phyloP scores from a whole-genome alignment of 2,888 invertebrate species.

The Leptinotarsa haldemani region DNA sequence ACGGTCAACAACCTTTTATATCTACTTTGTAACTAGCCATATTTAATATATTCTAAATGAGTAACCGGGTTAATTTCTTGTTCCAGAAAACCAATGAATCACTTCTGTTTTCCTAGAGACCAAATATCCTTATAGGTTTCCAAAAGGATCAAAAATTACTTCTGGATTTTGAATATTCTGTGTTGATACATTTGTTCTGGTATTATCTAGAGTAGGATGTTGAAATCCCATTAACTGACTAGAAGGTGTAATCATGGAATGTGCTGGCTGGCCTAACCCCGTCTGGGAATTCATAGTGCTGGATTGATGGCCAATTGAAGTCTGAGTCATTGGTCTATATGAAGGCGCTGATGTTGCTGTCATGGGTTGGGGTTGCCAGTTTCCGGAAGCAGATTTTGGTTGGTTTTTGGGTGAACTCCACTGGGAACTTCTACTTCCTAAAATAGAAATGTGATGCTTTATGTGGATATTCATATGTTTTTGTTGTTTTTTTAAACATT shows the following conservation, averaged over 20 bases:
- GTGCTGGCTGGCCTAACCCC: background rate
- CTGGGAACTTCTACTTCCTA: slow-evolving; percentile 71
- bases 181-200: background rate
- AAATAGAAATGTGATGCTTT: background rate
- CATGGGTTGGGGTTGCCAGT: slow-evolving; percentile 82
- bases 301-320: background rate
- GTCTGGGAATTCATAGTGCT: background rate
- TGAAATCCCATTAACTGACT: slow-evolving; percentile 5
- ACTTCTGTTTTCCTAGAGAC: background rate
- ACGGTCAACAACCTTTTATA: slow-evolving; percentile 18
- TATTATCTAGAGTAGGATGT: background rate
- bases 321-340: slow-evolving; percentile 3
- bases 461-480: too few species aligned
- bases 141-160: slow-evolving; percentile 16
- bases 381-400: slow-evolving; percentile 79
- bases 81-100: background rate
- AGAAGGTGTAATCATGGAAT: background rate
- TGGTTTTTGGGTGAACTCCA: slow-evolving; percentile 82
- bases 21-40: slow-evolving; percentile 15
- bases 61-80: background rate
- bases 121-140: background rate
- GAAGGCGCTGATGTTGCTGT: slow-evolving; percentile 68
- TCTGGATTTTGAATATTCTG: slow-evolving; percentile 15
- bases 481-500: too few species aligned
- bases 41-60: background rate